Percentiles rank a stretch among this genome's conserved stretches.
Evolutionary conservation across 2,797 vertebrate genomes (phyloP).

Genomic region (Spondyliosoma cantharus): DNA sequence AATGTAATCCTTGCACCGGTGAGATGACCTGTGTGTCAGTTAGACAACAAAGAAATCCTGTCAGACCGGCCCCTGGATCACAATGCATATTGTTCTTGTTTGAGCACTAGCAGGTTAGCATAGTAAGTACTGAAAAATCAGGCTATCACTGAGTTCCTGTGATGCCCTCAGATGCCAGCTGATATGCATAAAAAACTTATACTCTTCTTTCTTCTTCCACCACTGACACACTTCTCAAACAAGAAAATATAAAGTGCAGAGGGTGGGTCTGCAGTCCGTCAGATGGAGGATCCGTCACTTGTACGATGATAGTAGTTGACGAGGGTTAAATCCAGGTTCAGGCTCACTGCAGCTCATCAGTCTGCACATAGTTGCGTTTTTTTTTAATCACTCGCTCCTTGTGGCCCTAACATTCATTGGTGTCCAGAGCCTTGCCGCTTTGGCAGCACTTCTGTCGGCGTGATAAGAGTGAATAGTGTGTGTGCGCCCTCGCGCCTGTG

Average conservation of each 20-base stretch:
- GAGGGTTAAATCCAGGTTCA: constrained; percentile 23
- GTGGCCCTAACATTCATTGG: constrained; percentile 32
- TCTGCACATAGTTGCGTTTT: constrained; percentile 6
- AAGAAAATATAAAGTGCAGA: background rate
- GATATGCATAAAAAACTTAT: background rate
- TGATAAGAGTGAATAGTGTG: constrained; percentile 46
- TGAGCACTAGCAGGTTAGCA: background rate
- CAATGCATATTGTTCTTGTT: background rate
- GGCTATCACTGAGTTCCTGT: background rate
- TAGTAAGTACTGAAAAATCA: background rate
- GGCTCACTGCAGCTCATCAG: constrained; percentile 6
- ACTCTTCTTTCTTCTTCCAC: background rate
- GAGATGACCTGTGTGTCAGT: background rate
- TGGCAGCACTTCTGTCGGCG: constrained; percentile 47
- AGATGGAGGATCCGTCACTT: constrained; percentile 10
- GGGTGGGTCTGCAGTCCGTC: constrained; percentile 21
- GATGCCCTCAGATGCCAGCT: background rate
- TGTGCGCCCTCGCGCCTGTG: constrained; percentile 44
- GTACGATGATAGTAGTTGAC: constrained; percentile 8
- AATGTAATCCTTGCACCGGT: background rate
- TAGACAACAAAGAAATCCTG: background rate
- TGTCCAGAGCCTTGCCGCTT: constrained; percentile 15
- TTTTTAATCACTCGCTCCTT: constrained; percentile 15
- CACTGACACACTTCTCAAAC: background rate
- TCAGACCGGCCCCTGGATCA: background rate